A percentile compares a stretch with the other conserved stretches of the same genome.
These are phyloP conservation scores for Lasioglossum vierecki DNA, from an alignment of 2,888 invertebrate species.

Conservation along the genomic window DNA sequence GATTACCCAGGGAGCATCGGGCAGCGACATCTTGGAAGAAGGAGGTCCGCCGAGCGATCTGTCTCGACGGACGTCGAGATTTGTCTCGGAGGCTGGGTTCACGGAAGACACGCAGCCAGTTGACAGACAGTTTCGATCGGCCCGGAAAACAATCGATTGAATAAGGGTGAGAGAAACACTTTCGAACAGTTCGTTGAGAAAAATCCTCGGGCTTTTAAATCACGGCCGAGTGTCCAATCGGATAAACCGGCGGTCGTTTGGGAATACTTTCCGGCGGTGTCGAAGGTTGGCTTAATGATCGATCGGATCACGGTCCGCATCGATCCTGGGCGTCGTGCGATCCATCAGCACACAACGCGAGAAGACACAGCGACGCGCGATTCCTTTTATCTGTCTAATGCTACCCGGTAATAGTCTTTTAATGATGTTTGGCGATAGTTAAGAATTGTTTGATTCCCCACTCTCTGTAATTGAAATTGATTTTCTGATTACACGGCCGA, in stretches of 20 bases:
- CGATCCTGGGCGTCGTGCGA: not conserved
- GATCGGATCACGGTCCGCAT: not conserved
- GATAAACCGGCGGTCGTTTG: slow-evolving; percentile 16
- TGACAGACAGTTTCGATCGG: slow-evolving; percentile 48
- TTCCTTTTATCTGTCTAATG: not conserved
- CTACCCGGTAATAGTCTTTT: not conserved
- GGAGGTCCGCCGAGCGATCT: not conserved
- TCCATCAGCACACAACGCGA: not conserved
- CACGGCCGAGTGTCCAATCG: slow-evolving; percentile 6
- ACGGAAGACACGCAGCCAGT: slow-evolving; percentile 25
- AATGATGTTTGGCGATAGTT: slow-evolving; percentile 3
- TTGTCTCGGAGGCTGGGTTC: not conserved
- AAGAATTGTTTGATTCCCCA: not conserved
- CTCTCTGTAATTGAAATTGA: slow-evolving; percentile 8
- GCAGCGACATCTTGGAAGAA: not conserved
- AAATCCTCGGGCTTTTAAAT: slow-evolving; percentile 14
- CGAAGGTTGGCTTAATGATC: slow-evolving; percentile 9
- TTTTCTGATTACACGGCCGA: not conserved
- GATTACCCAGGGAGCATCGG: not conserved
- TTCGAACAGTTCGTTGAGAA: slow-evolving; percentile 17
- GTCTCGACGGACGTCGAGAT: slow-evolving; percentile 1
- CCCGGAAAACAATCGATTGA: not conserved
- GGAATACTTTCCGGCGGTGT: not conserved
- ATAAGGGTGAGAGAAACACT: slow-evolving; percentile 1
- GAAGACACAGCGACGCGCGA: not conserved